A percentile compares a stretch with the other conserved stretches of the same genome.
These are phyloP conservation scores for Clarias platycephalus DNA, from an alignment of 2,797 vertebrate species.

Conservation along the genomic window DNA sequence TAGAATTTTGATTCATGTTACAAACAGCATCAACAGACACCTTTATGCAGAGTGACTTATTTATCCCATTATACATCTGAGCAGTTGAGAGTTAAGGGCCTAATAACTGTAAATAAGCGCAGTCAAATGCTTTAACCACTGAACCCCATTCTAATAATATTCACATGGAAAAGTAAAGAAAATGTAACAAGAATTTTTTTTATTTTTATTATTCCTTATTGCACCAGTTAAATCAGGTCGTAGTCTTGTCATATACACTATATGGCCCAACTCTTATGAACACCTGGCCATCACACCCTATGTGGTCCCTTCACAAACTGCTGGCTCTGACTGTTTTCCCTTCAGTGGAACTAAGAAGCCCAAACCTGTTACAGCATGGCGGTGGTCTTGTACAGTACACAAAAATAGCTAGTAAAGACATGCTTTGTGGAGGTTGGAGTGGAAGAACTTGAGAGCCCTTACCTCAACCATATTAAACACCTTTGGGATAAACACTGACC, in stretches of 20 bases:
- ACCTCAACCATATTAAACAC: not conserved
- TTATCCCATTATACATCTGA: too few relatives aligned
- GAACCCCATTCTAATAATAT: not conserved
- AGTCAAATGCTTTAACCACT: too few relatives aligned
- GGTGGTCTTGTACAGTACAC: not conserved
- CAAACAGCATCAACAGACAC: not conserved
- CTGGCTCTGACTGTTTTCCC: not conserved
- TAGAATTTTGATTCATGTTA: not conserved
- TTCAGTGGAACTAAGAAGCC: not conserved
- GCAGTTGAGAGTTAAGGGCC: too few relatives aligned
- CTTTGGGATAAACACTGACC: not conserved
- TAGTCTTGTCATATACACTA: not conserved
- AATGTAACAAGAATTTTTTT: not conserved
- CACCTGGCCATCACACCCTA: not conserved
- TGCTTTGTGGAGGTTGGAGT: not conserved
- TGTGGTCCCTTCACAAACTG: not conserved
- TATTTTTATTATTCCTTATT: not conserved
- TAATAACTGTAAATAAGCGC: too few relatives aligned
- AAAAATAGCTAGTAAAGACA: not conserved
- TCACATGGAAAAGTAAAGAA: not conserved
- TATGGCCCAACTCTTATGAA: not conserved
- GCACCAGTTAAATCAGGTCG: not conserved
- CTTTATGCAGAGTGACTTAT: too few relatives aligned
- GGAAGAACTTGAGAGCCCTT: not conserved
- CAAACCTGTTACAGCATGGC: not conserved